Base-by-base conservation (phyloP, 2,113 vertebrate species). In the Mobula hypostoma region DNA sequence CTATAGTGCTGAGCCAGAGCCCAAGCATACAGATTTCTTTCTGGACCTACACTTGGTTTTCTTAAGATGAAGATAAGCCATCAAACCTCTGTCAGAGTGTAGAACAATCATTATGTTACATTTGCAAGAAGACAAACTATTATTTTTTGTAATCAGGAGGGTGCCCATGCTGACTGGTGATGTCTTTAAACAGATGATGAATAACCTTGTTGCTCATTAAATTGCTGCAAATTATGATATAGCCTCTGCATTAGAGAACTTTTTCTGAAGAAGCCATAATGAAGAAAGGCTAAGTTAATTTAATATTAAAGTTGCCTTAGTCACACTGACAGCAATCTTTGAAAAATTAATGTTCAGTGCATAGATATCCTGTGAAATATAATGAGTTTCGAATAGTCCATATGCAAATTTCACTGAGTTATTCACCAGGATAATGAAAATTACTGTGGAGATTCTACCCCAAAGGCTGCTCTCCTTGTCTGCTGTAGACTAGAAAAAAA, bases 171-270 rank as follows among this genome's bases (percentile, higher is more conserved):
- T 74, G 91, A 76, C 68, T 1, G 63, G 17, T 24, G 56, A 27
- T 93, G 40, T 12, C 70, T 19, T 93, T 76, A 93, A 74, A 56
- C 36, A 48, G 40, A 72, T 48, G 70, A 72, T 93, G 68, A 93
- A 93, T 76, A 56, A 74, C 48, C 21, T 93, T 76, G 85, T 93
- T 93, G 91, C 91, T 93, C 36, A 74, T 93, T 74, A 76, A 93
- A 48, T 56, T 74, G 36, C 91, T 93, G 40, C 27, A 93, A 72
- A 27, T 68, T 24, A 24, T 48, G 70, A 74, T 48, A 29, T 2
- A 56, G 70, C 70, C 70, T 40, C 66, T 29, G 11, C 56, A 36
- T 74, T 36, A 24, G 68, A 74, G 36, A 66, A 32, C 91, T 15
- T 56, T 48, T 36, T 74, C 91, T 56, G 70, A 29, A 93, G 91